Conservation (phyloP, 2,113 vertebrate genomes). For the Canis aureus region DNA sequence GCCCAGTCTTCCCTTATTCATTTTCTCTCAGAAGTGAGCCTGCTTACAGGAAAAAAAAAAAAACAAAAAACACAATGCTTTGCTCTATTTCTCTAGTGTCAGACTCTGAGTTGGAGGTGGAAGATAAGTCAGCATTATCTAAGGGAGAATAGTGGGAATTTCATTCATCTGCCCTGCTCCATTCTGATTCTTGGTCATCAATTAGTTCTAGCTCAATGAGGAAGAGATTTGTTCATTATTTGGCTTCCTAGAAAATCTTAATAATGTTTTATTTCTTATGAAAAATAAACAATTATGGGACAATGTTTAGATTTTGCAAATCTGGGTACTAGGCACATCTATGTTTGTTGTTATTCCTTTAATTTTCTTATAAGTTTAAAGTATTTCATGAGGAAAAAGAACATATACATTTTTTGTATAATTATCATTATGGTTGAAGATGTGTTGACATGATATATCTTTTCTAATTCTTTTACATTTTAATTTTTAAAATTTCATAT, state of each 20-base stretch:
- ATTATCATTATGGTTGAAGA: not conserved
- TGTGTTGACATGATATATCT: not conserved
- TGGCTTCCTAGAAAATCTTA: not conserved
- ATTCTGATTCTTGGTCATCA: not conserved
- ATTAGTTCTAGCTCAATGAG: not conserved
- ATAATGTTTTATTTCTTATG: constrained; percentile 31
- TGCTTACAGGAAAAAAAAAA: not conserved
- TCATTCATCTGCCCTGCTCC: not conserved
- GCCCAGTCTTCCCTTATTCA: not conserved
- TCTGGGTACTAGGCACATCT: not conserved
- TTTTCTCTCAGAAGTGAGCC: not conserved
- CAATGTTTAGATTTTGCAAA: constrained; percentile 53
- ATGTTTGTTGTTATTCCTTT: not conserved
- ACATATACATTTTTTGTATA: not conserved
- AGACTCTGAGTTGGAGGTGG: not conserved
- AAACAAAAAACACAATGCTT: not conserved
- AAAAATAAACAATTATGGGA: not conserved
- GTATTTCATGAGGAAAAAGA: not conserved
- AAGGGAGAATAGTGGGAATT: not conserved
- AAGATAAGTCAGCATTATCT: no score
- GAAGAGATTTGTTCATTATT: not conserved
- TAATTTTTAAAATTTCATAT: not conserved
- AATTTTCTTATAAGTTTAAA: not conserved
- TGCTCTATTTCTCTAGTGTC: not conserved
- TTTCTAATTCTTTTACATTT: not conserved